Percentiles rank a stretch among this genome's conserved stretches.
Evolutionary conservation across 2,113 vertebrate species (phyloP).

Genomic region (Catagonus wagneri): DNA sequence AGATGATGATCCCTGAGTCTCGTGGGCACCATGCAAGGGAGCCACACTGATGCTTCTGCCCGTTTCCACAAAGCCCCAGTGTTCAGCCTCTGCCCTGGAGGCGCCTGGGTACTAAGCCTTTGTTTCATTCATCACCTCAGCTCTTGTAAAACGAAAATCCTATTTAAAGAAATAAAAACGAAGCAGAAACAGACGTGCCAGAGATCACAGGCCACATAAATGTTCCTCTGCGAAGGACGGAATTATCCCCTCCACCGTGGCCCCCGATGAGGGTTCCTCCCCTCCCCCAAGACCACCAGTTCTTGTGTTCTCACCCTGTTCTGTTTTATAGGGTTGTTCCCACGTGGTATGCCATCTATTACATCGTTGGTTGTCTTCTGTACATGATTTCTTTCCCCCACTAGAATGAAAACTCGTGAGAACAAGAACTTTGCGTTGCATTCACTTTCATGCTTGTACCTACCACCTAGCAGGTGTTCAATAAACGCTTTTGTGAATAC

Average conservation of each 20-base stretch:
- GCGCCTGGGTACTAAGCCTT: neutral
- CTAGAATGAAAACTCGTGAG: neutral
- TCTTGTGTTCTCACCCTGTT: accelerated
- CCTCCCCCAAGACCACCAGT: accelerated
- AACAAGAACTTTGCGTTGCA: neutral
- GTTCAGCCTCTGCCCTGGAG: accelerated
- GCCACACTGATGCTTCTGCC: accelerated
- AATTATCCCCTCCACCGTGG: accelerated
- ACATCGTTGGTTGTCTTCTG: too few species aligned
- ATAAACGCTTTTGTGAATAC: neutral
- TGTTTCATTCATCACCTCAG: neutral
- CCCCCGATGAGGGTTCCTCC: accelerated
- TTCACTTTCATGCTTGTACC: too few species aligned
- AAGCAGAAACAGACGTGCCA: neutral
- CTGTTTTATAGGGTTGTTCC: accelerated
- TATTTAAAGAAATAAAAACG: neutral
- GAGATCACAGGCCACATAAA: accelerated
- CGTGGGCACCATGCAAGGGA: accelerated
- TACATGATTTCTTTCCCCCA: accelerated
- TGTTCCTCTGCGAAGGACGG: accelerated
- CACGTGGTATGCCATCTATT: accelerated
- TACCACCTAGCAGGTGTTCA: neutral
- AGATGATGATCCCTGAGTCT: accelerated
- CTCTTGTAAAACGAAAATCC: neutral
- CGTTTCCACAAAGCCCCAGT: neutral